Evolutionary conservation across 2,888 invertebrate genomes (phyloP), one percentile per base, ranked within the genome.

Genomic region (Volucella inflata): DNA sequence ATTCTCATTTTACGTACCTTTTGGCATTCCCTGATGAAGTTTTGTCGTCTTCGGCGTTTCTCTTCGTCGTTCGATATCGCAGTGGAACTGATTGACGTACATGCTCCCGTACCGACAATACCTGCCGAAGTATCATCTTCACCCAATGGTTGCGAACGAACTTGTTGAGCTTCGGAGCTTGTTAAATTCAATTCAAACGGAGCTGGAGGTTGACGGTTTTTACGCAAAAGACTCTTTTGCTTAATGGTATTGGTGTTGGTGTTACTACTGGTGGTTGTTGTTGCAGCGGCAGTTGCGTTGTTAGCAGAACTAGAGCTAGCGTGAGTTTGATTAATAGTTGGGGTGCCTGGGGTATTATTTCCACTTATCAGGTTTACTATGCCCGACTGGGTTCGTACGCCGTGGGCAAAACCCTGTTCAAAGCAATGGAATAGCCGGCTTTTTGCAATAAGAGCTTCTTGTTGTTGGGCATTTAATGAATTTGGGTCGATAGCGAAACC

Each of bases 81-180:
- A 53, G 75, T 77, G 44, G 84, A 57, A 21, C 62, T 77, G 44
- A 80, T 75, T 74, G 82, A 82, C 14, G 77, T 77, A 14, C 74
- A 68, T 42, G 76, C 51, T 6, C 59, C 55, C 10, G 67, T 53
- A 21, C 71, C 79, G 38, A 65, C 55, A 48, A 72, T 21, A 9
- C 48, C 72, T 17, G 68, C 46, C 10, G 84, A 88, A 36, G 87
- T 87, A 78, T 91, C 92, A 87, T 93, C 92, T 79, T 92, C 92
- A 1, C 92, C 92, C 75, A 92, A 88, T 2, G 92, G 92, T 87
- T 93, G 93, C 16, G 93, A 93, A 55, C 94, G 92, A 48, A 93
- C 91, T 87, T 90, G 88, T 64, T 89, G 88, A 67, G 87, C 89
- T 62, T 89, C 87, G 17, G 90, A 88, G 36, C 89, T 87, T 64